A percentile compares a stretch with the other conserved stretches of the same genome.
Evolutionary conservation across 2,113 vertebrate genomes (phyloP).

Genomic region (Ciconia stormi): DNA sequence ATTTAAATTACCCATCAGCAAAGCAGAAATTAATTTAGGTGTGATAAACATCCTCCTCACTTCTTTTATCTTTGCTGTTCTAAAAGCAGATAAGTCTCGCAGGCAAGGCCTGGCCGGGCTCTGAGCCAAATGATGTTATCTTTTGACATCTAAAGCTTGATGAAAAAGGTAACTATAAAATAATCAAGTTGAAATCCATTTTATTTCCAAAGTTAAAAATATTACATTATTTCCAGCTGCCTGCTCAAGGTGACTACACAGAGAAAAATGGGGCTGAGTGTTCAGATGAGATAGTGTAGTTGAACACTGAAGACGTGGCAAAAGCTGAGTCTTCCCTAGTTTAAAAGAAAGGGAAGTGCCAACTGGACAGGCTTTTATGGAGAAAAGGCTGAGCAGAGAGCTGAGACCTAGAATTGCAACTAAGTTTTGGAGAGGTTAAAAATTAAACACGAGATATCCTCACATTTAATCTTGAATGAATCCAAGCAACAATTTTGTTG

Average conservation of each 20-base stretch:
- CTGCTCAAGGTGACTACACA: not conserved
- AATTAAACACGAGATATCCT: not conserved
- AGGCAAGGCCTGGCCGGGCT: not conserved
- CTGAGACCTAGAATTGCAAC: not conserved
- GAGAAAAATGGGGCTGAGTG: not conserved
- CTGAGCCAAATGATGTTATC: not conserved
- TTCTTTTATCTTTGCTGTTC: not conserved
- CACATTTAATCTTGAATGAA: not conserved
- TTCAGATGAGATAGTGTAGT: not conserved
- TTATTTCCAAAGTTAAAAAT: not conserved
- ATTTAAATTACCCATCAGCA: not conserved
- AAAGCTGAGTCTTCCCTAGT: not conserved
- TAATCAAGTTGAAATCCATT: not conserved
- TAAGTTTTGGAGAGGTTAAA: not conserved
- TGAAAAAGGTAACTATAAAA: not conserved
- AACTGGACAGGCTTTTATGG: not conserved
- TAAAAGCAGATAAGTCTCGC: not conserved
- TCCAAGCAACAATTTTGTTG: not conserved
- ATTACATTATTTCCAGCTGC: not conserved
- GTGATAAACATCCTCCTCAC: not conserved
- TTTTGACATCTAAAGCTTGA: not conserved
- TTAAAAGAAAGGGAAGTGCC: not conserved
- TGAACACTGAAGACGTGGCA: not conserved
- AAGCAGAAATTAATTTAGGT: constrained; percentile 1
- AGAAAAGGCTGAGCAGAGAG: not conserved